A percentile compares a stretch with the other conserved stretches of the same genome.
Evolutionary conservation across 2,797 vertebrate species (phyloP).

Genomic region (Premnoplex brunnescens): DNA sequence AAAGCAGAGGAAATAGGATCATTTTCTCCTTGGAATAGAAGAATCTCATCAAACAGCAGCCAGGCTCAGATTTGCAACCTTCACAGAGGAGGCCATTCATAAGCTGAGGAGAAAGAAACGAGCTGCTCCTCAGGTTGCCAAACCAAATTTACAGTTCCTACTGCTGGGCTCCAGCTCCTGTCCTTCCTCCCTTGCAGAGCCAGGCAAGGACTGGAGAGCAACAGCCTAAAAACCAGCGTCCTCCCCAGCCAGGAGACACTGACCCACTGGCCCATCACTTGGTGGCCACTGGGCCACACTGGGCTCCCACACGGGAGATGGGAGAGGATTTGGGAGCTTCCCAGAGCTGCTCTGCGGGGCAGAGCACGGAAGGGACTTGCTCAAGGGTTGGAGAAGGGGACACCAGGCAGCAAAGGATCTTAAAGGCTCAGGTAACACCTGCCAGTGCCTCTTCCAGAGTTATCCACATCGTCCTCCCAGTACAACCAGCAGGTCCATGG

Average conservation of each 20-base stretch:
- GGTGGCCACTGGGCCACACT: fast-evolving
- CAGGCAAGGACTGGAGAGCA: not conserved
- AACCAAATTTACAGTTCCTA: conserved; percentile 63
- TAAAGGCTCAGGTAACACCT: not conserved
- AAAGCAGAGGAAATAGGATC: conserved; percentile 66
- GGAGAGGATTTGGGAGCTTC: not conserved
- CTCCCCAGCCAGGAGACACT: not conserved
- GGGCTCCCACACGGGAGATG: fast-evolving
- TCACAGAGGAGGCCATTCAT: conserved; percentile 69
- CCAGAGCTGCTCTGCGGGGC: not conserved
- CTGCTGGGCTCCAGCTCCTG: conserved; percentile 31
- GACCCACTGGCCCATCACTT: fast-evolving
- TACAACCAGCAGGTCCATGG: not conserved
- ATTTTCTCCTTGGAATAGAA: conserved; percentile 65
- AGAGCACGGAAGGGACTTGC: not conserved
- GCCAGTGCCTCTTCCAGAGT: not conserved
- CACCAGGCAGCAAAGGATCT: not conserved
- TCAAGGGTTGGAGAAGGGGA: not conserved
- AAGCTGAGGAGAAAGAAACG: conserved; percentile 4
- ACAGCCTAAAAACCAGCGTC: not conserved
- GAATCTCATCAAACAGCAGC: conserved; percentile 66
- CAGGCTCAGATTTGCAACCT: conserved; percentile 41
- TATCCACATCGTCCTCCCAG: fast-evolving
- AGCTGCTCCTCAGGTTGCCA: conserved; percentile 39
- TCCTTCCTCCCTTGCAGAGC: not conserved